Percentiles rank a stretch among this genome's conserved stretches.
Conservation (phyloP, 35 echinoderm and acorn worm species). For the Ophioderma brevispina region DNA sequence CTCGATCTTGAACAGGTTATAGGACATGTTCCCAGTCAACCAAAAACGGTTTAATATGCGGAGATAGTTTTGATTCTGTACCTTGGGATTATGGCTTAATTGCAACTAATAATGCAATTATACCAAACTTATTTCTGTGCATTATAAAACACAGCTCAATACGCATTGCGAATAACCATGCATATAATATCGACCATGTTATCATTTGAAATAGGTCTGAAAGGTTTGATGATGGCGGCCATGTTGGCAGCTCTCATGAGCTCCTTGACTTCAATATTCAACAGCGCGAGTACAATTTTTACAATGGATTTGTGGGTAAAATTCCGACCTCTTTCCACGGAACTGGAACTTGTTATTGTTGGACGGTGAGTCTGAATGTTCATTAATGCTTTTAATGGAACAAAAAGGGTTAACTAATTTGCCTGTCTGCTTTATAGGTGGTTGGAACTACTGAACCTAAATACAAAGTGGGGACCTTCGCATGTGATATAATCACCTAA, state of each 20-base stretch:
- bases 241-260: conserved; percentile 83
- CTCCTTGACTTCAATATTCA: conserved; percentile 78
- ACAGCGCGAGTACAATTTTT: conserved; percentile 64
- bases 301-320: conserved; percentile 59
- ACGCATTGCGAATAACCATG: too few species aligned
- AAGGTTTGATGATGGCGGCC: conserved; percentile 79
- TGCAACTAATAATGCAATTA: too few species aligned
- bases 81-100: neutral
- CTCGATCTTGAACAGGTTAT: too few species aligned
- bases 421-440: neutral
- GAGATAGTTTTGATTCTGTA: neutral
- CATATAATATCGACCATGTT: too few species aligned
- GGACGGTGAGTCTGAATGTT: conserved; percentile 62
- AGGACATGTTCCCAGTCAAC: too few species aligned
- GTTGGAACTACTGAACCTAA: neutral
- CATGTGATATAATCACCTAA: neutral
- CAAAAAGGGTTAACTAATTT: too few species aligned
- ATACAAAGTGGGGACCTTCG: neutral
- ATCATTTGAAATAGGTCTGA: too few species aligned
- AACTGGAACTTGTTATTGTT: conserved; percentile 57
- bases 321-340: conserved; percentile 37
- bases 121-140: too few species aligned
- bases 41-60: too few species aligned
- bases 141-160: too few species aligned
- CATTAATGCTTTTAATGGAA: neutral